Evolutionary conservation across 2,888 invertebrate species (phyloP).

Genomic region (Esperia sulphurella): DNA sequence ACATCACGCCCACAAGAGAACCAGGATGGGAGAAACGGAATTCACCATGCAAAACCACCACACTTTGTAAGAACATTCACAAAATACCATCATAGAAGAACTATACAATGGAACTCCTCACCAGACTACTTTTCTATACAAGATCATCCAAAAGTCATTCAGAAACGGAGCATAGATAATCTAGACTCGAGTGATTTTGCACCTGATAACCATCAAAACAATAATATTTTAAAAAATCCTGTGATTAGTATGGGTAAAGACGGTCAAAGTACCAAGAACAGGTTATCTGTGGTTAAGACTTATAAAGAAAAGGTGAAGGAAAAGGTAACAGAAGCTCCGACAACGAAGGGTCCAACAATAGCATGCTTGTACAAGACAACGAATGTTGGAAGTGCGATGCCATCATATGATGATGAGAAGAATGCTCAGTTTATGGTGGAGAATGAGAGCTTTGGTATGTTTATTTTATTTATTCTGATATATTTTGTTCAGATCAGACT

Average conservation of each 20-base stretch:
- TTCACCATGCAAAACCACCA: slow-evolving; percentile 56
- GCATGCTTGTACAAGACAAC: slow-evolving; percentile 63
- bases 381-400: slow-evolving; percentile 60
- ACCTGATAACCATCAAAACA: slow-evolving; percentile 32
- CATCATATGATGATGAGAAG: slow-evolving; percentile 54
- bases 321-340: slow-evolving; percentile 37
- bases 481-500: no score
- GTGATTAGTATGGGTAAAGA: slow-evolving; percentile 38
- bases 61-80: slow-evolving; percentile 72
- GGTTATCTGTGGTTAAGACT: slow-evolving; percentile 31
- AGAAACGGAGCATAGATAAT: slow-evolving; percentile 53
- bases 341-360: slow-evolving; percentile 47
- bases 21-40: slow-evolving; percentile 51
- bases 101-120: slow-evolving; percentile 52
- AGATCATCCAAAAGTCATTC: slow-evolving; percentile 38
- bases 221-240: slow-evolving; percentile 40
- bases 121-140: slow-evolving; percentile 46
- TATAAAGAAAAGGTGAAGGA: slow-evolving; percentile 46
- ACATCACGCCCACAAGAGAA: slow-evolving; percentile 62
- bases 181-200: slow-evolving; percentile 38
- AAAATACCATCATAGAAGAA: slow-evolving; percentile 68
- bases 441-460: slow-evolving; percentile 58
- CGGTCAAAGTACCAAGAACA: slow-evolving; percentile 36
- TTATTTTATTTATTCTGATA: slow-evolving; percentile 1
- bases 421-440: slow-evolving; percentile 57